These are phyloP conservation scores for Hermetia illucens DNA, from an alignment of 1,140 invertebrate species.

Conservation along the genomic window DNA sequence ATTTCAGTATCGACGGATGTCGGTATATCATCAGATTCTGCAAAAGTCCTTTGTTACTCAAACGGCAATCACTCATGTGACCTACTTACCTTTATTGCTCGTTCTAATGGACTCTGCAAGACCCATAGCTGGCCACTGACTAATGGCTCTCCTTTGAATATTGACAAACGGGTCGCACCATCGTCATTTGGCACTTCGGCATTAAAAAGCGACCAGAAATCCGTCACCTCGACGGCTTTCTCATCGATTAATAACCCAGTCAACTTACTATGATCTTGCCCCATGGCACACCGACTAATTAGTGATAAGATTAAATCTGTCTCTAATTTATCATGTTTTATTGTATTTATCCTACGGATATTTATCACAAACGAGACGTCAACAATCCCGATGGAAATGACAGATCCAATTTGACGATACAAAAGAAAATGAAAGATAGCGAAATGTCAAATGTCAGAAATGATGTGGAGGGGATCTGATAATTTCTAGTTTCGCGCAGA, in stretches of 20 bases:
- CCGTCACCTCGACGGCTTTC: conserved; percentile 55
- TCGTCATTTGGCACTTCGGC: conserved; percentile 44
- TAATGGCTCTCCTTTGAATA: conserved; percentile 53
- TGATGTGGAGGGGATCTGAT: no score
- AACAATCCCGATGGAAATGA: no score
- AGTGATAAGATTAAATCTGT: no score
- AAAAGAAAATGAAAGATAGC: no score
- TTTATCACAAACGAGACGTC: no score
- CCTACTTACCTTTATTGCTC: conserved; percentile 49
- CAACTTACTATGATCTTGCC: conserved; percentile 56
- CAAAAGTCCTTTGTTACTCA: conserved; percentile 18
- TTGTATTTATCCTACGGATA: no score
- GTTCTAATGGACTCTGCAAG: conserved; percentile 48
- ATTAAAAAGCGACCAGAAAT: conserved; percentile 61
- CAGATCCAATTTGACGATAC: no score
- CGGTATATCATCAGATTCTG: conserved; percentile 69
- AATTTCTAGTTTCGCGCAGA: no score
- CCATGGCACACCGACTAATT: no score
- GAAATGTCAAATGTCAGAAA: no score
- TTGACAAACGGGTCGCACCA: conserved; percentile 45
- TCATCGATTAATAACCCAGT: conserved; percentile 57
- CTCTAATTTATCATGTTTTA: no score
- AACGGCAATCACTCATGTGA: conserved; percentile 3
- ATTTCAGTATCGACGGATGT: conserved; percentile 66
- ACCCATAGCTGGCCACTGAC: conserved; percentile 45